Evolutionary conservation across 2,113 vertebrate species (phyloP).

Genomic region (Sisor rabdophorus): DNA sequence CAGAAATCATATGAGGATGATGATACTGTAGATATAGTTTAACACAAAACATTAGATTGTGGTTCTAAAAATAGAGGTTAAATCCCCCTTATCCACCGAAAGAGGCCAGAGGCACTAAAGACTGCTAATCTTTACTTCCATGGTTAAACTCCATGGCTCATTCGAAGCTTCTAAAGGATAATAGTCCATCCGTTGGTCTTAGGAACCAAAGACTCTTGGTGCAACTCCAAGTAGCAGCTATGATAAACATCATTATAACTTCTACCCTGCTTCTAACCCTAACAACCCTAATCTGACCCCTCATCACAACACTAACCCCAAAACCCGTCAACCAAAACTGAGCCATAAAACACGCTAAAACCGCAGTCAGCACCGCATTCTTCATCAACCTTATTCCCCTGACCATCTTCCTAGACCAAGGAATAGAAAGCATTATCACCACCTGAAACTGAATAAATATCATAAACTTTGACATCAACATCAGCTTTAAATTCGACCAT

Average conservation of each 20-base stretch:
- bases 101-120: no score
- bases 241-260: neutral
- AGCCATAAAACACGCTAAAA: slow-evolving; percentile 10
- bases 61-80: slow-evolving; percentile 38
- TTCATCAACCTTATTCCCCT: slow-evolving; percentile 11
- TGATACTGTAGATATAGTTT: slow-evolving; percentile 49
- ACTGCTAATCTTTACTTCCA: no score
- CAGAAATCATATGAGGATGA: slow-evolving; percentile 38
- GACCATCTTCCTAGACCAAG: slow-evolving; percentile 19
- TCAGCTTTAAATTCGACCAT: slow-evolving; percentile 44
- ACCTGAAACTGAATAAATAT: slow-evolving; percentile 35
- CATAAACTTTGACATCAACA: slow-evolving; percentile 13
- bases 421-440: neutral
- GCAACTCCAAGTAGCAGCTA: slow-evolving; percentile 48
- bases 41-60: slow-evolving; percentile 48
- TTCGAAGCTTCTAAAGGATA: slow-evolving; percentile 43
- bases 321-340: neutral
- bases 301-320: neutral
- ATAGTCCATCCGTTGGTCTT: slow-evolving; percentile 51
- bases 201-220: slow-evolving; percentile 54
- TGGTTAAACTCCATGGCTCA: slow-evolving; percentile 14
- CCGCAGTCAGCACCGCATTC: slow-evolving; percentile 10
- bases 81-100: no score
- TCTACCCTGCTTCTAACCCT: neutral
- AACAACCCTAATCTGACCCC: neutral